These are phyloP conservation scores for Drosophila murphyi DNA, from an alignment of 1,140 invertebrate species.

Conservation along the genomic window DNA sequence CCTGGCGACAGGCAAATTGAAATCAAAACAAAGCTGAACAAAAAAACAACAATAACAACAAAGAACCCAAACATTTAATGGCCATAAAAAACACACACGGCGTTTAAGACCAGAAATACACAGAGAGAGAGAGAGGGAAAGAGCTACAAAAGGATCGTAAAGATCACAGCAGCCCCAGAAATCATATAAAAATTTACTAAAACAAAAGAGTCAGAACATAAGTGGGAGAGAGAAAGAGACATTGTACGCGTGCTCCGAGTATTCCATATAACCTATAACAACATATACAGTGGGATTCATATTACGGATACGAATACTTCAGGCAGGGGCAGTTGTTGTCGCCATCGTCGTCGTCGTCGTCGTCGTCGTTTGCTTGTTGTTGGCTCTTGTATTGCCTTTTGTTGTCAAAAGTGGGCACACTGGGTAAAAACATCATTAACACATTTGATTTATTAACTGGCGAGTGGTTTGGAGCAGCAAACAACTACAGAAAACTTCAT, in stretches of 20 bases:
- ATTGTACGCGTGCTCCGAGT: conserved; percentile 40
- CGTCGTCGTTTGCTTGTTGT: conserved; percentile 9
- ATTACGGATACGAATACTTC: conserved; percentile 23
- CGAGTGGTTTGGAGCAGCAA: conserved; percentile 56
- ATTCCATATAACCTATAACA: conserved; percentile 26
- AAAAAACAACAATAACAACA: conserved; percentile 33
- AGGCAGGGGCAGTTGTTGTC: conserved; percentile 37
- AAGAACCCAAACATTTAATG: conserved; percentile 70
- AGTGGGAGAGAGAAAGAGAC: conserved; percentile 1
- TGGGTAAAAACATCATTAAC: conserved; percentile 84
- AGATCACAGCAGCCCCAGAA: conserved; percentile 54
- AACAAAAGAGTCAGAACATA: conserved; percentile 42
- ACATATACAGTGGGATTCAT: conserved; percentile 8
- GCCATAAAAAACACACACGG: conserved; percentile 65
- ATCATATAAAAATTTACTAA: conserved; percentile 70
- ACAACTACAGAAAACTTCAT: conserved; percentile 49
- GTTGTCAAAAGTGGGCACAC: conserved; percentile 79
- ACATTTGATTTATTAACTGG: conserved; percentile 84
- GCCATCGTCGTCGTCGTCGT: conserved; percentile 16
- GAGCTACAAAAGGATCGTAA: conserved; percentile 32
- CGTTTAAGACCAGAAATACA: conserved; percentile 19
- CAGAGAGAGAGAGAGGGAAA: conserved; percentile 1
- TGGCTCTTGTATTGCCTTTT: conserved; percentile 55
- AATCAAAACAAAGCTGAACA: conserved; percentile 64
- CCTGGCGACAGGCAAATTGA: conserved; percentile 66